These are phyloP conservation scores for Sebastes wilsoni DNA, from an alignment of 2,797 vertebrate species.

Conservation along the genomic window DNA sequence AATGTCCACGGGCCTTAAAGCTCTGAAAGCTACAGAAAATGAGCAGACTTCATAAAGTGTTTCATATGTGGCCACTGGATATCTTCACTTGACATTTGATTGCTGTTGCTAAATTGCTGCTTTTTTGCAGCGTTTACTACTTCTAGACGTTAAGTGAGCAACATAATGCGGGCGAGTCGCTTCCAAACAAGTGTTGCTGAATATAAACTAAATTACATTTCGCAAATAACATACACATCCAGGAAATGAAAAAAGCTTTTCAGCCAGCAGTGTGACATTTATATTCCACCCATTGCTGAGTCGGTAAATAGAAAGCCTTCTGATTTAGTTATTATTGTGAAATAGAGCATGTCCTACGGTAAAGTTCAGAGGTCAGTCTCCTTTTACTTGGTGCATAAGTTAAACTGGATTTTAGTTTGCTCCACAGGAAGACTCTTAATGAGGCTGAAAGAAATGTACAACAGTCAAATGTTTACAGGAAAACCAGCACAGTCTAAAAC, in stretches of 20 bases:
- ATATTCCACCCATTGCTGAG: not conserved
- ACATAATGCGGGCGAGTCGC: not conserved
- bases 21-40: not conserved
- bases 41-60: not conserved
- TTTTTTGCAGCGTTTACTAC: not conserved
- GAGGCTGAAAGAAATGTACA: not conserved
- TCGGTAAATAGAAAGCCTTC: not conserved
- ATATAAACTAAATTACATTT: too few species aligned
- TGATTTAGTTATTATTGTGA: not conserved
- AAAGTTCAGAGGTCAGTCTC: not conserved
- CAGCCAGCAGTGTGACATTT: not conserved
- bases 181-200: too few species aligned
- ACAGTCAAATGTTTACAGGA: not conserved
- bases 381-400: not conserved
- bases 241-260: not conserved
- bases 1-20: too few species aligned
- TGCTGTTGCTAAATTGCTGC: not conserved
- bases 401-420: not conserved
- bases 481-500: not conserved
- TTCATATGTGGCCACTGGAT: not conserved
- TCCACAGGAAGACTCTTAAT: not conserved
- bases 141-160: not conserved
- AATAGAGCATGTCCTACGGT: not conserved
- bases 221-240: not conserved
- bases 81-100: not conserved